Base-by-base conservation (phyloP, 2,113 vertebrate species). In the Prunella fulvescens region DNA sequence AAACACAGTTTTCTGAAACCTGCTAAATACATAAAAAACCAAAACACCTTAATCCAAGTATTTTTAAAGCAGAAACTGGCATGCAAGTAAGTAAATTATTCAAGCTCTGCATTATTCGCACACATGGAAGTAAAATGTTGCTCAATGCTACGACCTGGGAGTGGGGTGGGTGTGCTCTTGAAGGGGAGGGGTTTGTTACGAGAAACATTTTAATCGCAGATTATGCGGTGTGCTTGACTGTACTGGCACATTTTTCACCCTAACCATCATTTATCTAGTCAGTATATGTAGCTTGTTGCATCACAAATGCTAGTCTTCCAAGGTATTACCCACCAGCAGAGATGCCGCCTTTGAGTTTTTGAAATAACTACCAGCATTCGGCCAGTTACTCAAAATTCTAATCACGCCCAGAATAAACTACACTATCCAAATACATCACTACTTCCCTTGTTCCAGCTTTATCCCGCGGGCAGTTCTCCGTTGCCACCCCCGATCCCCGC, bases 401-500 rank as follows among this genome's bases (percentile, higher is more conserved):
- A 29, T 3, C 14, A 14, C 0, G 0, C 25, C 57, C 44, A 20
- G 22, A 60, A 56, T 10, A 58, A 77, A n/a, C 19, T 0, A 20
- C 19, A 70, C 3, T 10, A 62, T 7, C 28, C 7, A n/a, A 53
- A 70, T 0, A 60, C 39, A 5, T 5, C 53, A 29, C 7, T 16
- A 2, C 26, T 74, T 45, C 11, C 19, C 37, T 62, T 25, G 24
- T 15, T 58, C 25, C 29, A 50, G 1, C 35, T 66, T 58, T 8
- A 31, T 18, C 3, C 14, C 14, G 9, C 14, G 12, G n/a, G 5
- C 16, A 9, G 6, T 9, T 40, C 8, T 7, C 9, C 19, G 9
- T 1, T 0, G 18, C 6, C n/a, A n/a, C 9, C 15, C 15, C 44
- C 24, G 25, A 9, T 10, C 4, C 51, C 28, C 10, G 5, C 35